phyloP scores from a whole-genome alignment of 2,888 invertebrate genomes.

The Gastrophysa polygoni region DNA sequence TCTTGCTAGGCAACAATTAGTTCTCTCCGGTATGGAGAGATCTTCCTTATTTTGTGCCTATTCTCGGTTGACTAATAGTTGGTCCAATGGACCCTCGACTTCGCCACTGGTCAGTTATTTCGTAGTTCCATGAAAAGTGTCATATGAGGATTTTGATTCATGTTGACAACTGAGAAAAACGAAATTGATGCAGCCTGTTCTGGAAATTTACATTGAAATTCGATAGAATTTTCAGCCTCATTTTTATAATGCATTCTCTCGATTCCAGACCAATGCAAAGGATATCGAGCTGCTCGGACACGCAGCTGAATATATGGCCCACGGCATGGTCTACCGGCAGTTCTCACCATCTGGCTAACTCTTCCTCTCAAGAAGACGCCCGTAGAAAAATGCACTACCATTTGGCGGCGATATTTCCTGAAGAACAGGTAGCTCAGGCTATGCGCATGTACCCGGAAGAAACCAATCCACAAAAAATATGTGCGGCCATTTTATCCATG shows the following conservation, averaged over 20 bases:
- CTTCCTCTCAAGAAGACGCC: constrained; percentile 65
- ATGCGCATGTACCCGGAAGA: constrained; percentile 90
- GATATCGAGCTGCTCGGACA: constrained; percentile 65
- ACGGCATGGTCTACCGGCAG: constrained; percentile 55
- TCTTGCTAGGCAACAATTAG: no score
- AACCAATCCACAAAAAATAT: constrained; percentile 87
- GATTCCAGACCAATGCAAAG: constrained; percentile 58
- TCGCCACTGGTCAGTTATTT: no score
- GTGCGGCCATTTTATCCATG: constrained; percentile 82
- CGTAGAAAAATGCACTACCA: constrained; percentile 84
- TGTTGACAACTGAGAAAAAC: no score
- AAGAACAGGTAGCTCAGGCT: constrained; percentile 85
- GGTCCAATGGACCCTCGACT: no score
- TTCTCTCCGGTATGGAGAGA: no score
- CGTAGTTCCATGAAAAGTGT: no score
- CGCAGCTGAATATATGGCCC: constrained; percentile 66
- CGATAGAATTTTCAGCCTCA: no score
- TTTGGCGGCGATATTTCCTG: constrained; percentile 89
- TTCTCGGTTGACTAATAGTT: no score
- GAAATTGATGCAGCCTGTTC: no score
- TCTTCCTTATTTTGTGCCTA: no score
- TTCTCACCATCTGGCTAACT: constrained; percentile 46
- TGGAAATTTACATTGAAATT: no score
- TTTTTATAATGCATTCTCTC: neutral
- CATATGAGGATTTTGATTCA: no score